These are phyloP conservation scores for Pristionchus pacificus DNA, from an alignment of 1,140 invertebrate species.

Conservation along the genomic window DNA sequence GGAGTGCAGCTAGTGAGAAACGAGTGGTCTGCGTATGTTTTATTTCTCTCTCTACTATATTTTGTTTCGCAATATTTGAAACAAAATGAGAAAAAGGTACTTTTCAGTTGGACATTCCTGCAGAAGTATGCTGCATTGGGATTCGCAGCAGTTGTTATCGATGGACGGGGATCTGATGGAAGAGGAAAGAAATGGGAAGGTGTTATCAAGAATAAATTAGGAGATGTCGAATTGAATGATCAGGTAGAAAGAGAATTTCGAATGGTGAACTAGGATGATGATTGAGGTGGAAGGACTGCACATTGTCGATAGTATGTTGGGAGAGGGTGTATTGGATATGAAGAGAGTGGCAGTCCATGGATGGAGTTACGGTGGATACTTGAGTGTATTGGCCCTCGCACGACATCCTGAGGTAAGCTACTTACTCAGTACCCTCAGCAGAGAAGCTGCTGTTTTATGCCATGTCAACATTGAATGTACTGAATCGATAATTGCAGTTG, in stretches of 20 bases:
- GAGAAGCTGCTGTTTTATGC: too few species aligned
- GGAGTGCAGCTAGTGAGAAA: constrained; percentile 95
- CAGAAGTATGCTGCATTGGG: constrained; percentile 92
- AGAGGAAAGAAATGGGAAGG: constrained; percentile 85
- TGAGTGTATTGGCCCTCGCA: constrained; percentile 45
- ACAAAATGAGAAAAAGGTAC: constrained; percentile 9
- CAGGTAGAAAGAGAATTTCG: constrained; percentile 62
- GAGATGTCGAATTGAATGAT: constrained; percentile 88
- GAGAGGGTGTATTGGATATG: constrained; percentile 70
- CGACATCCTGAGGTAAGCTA: constrained; percentile 37
- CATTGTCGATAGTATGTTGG: constrained; percentile 74
- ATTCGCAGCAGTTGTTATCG: constrained; percentile 89
- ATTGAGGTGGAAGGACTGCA: constrained; percentile 79
- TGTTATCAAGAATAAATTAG: constrained; percentile 80
- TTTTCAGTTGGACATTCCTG: constrained; percentile 74
- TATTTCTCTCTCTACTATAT: too few species aligned
- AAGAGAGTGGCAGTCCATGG: constrained; percentile 87
- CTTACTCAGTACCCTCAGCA: constrained; percentile 3
- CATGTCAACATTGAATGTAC: too few species aligned
- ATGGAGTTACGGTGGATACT: constrained; percentile 85
- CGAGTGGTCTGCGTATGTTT: constrained; percentile 41
- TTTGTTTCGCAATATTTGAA: background rate
- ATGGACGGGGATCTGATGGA: constrained; percentile 88
- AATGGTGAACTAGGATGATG: background rate
- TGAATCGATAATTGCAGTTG: constrained; percentile 5